Base-by-base conservation (phyloP, 2,113 vertebrate genomes). In the Trachemys scripta region DNA sequence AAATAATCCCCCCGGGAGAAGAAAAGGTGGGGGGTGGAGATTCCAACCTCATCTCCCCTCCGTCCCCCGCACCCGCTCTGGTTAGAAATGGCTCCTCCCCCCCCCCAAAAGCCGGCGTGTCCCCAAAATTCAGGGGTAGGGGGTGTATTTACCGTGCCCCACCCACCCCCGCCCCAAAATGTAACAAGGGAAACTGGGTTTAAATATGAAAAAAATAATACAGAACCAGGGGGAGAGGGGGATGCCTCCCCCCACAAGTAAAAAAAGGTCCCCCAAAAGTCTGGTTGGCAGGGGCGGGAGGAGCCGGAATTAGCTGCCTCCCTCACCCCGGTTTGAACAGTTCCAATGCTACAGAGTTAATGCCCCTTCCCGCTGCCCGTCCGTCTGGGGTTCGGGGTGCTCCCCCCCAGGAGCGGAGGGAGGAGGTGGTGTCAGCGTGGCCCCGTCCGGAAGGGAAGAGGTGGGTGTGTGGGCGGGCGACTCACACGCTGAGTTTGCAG, bases 401-500 rank as follows among this genome's bases (percentile, higher is more conserved):
- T 7, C 35, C 62, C 62, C 62, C 62, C 62, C 13, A 12, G 24
- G 10, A 51, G 56, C 24, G 4, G 11, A 13, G 31, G 13, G 59
- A 31, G 62, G 62, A 16, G 65, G 7, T 4, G 35, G 65, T 20
- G 65, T 69, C 65, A 2, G 17, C 16, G 65, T 65, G 62, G 17
- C 51, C 14, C 7, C 14, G 1, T 19, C 62, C 31, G 62, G 31
- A 6, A 78, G 90, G 19, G 49, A 78, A 29, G 20, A 20, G 38
- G 56, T 22, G 93, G 90, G 76, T 51, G 80, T 89, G 87, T 94
- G 80, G 35, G 69, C n/a, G 80, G 89, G 82, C 95, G 6, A 35
- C 89, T 99, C 99, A 99, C 98, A 99, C 98, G 82, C 98, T 98
- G 93, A 99, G 99, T 98, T 99, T 99, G 98, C 99, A 99, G 98